phyloP scores from a whole-genome alignment of 2,113 vertebrate genomes.

The Pyxicephalus adspersus region DNA sequence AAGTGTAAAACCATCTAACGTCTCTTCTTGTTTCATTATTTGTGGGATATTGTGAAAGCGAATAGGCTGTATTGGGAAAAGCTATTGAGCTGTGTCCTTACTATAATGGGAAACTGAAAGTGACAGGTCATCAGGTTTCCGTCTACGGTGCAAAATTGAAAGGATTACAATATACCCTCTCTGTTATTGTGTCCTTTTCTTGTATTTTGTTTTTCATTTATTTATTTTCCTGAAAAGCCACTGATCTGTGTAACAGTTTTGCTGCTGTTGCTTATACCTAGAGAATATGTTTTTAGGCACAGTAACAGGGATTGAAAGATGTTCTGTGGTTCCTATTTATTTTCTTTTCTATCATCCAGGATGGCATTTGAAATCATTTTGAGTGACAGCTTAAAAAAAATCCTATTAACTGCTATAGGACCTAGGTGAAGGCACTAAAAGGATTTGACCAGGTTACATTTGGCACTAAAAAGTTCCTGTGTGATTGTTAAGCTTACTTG shows the following conservation, averaged over 20 bases:
- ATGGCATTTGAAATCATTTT: not conserved
- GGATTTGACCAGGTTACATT: no score
- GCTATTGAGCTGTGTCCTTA: slow-evolving; percentile 31
- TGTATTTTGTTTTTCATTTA: not conserved
- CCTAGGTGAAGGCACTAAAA: no score
- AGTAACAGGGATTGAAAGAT: not conserved
- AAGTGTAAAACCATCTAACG: not conserved
- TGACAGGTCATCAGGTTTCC: slow-evolving; percentile 27
- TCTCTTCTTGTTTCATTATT: slow-evolving; percentile 8
- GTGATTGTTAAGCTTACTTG: no score
- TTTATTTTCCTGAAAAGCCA: slow-evolving; percentile 1
- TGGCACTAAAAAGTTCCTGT: no score
- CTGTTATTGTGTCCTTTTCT: slow-evolving; percentile 8
- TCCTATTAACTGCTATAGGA: not conserved
- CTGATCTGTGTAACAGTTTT: not conserved
- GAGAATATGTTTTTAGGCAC: not conserved
- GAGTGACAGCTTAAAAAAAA: not conserved
- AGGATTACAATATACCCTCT: slow-evolving; percentile 21
- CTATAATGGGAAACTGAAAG: slow-evolving; percentile 1
- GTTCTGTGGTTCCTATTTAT: not conserved
- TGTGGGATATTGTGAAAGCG: slow-evolving; percentile 21
- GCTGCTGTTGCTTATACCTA: not conserved
- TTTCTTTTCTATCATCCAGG: not conserved
- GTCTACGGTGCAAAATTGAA: slow-evolving; percentile 15
- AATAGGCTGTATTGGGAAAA: slow-evolving; percentile 33